Percentiles rank a stretch among this genome's conserved stretches.
These are phyloP conservation scores for Brachyptera putata DNA, from an alignment of 2,888 invertebrate genomes.

Conservation along the genomic window DNA sequence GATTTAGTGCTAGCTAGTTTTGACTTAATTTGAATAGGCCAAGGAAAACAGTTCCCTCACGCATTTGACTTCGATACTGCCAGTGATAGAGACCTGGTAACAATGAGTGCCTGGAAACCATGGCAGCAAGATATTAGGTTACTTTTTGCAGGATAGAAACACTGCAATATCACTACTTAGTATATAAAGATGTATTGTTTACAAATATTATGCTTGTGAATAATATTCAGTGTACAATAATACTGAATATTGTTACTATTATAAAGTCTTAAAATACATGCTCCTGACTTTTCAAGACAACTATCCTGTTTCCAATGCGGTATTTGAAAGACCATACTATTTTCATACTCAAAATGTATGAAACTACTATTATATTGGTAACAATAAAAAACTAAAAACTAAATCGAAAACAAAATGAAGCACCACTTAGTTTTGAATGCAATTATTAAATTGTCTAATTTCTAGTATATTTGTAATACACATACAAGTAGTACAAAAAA, in stretches of 20 bases:
- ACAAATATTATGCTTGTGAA: constrained; percentile 31
- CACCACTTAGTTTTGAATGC: constrained; percentile 35
- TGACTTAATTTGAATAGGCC: neutral
- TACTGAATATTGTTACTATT: constrained; percentile 33
- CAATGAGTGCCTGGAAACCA: too few relatives aligned
- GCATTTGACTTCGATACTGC: constrained; percentile 8
- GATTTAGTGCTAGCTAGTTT: neutral
- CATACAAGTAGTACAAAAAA: constrained; percentile 31
- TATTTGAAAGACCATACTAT: constrained; percentile 22
- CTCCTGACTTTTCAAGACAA: constrained; percentile 9
- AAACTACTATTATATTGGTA: constrained; percentile 33
- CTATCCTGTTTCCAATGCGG: too few relatives aligned
- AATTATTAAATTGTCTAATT: constrained; percentile 29
- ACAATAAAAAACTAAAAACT: constrained; percentile 34
- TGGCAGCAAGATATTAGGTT: constrained; percentile 22
- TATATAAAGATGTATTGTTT: constrained; percentile 29
- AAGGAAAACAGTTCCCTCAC: neutral
- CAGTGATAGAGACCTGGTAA: constrained; percentile 5
- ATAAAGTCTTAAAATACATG: constrained; percentile 23
- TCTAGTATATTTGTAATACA: constrained; percentile 28
- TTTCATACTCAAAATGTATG: constrained; percentile 29
- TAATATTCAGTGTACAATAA: constrained; percentile 34
- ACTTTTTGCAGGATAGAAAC: constrained; percentile 29
- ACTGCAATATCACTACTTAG: constrained; percentile 29
- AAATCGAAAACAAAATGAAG: constrained; percentile 35